Percentiles rank a stretch among this genome's conserved stretches.
Conservation (phyloP, 2,113 vertebrate genomes). For the Progne subis region DNA sequence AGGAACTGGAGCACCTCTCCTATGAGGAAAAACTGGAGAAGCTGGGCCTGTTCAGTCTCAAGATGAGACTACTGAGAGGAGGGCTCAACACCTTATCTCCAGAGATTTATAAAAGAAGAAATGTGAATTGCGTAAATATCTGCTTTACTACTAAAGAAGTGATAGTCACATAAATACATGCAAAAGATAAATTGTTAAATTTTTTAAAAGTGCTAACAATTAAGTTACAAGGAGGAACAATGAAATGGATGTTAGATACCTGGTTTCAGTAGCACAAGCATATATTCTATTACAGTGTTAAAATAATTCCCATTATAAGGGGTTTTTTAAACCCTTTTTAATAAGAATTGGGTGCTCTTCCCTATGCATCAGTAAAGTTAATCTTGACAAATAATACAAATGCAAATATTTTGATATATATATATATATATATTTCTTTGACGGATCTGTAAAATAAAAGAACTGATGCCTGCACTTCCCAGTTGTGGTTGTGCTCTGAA, state of each 20-base stretch:
- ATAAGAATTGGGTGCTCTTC: neutral
- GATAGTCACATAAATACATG: neutral
- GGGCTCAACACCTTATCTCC: neutral
- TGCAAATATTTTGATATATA: neutral
- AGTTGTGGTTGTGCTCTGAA: neutral
- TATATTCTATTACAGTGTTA: neutral
- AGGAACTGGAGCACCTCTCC: neutral
- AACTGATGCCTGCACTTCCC: neutral
- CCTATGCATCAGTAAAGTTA: neutral
- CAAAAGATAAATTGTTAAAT: neutral
- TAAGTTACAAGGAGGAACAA: neutral
- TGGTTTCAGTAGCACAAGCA: neutral
- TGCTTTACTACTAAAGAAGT: neutral
- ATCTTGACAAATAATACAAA: neutral
- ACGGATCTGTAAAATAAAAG: neutral
- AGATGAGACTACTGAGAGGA: neutral
- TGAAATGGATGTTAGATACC: neutral
- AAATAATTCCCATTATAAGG: neutral
- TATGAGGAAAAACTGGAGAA: neutral
- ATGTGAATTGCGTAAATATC: neutral
- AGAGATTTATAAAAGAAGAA: neutral
- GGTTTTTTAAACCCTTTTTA: neutral
- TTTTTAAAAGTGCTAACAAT: neutral
- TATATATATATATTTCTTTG: neutral
- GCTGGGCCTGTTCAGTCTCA: neutral